Evolutionary conservation across 2,797 vertebrate species (phyloP).

Genomic region (Pantherophis alleghaniensis): DNA sequence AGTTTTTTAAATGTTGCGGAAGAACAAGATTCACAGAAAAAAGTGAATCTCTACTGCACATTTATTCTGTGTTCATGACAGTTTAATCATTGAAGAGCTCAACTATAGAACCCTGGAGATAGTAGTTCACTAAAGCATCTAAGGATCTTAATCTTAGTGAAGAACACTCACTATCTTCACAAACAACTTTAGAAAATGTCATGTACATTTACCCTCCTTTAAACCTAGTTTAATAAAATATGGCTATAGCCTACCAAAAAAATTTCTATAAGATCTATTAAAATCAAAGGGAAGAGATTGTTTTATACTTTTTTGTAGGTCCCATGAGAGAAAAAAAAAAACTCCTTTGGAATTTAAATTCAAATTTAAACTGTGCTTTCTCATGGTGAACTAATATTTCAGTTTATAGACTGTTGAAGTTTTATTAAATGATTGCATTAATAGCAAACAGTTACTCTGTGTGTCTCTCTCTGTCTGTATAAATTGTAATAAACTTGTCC

Average conservation of each 20-base stretch:
- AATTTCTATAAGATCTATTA: neutral
- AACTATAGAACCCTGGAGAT: neutral
- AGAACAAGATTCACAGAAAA: neutral
- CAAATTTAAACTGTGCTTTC: conserved; percentile 56
- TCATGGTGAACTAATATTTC: conserved; percentile 40
- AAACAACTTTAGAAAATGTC: neutral
- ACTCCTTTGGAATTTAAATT: conserved; percentile 50
- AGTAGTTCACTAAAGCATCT: neutral
- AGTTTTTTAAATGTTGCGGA: neutral
- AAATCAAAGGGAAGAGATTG: neutral
- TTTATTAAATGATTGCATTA: conserved; percentile 62
- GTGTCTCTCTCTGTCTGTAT: neutral
- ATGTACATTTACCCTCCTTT: neutral
- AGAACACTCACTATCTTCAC: neutral
- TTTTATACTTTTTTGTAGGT: neutral
- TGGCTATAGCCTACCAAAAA: neutral
- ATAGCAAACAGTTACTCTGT: conserved; percentile 48
- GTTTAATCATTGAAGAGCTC: neutral
- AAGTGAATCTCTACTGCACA: neutral
- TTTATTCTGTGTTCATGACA: neutral
- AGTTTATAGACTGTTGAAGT: conserved; percentile 52
- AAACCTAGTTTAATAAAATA: neutral
- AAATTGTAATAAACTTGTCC: conserved; percentile 58
- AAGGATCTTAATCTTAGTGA: neutral
- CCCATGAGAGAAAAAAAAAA: conserved; percentile 17